Percentiles rank a stretch among this genome's conserved stretches.
Conservation (phyloP, 2,888 invertebrate genomes). For the Tetranychus truncatus region DNA sequence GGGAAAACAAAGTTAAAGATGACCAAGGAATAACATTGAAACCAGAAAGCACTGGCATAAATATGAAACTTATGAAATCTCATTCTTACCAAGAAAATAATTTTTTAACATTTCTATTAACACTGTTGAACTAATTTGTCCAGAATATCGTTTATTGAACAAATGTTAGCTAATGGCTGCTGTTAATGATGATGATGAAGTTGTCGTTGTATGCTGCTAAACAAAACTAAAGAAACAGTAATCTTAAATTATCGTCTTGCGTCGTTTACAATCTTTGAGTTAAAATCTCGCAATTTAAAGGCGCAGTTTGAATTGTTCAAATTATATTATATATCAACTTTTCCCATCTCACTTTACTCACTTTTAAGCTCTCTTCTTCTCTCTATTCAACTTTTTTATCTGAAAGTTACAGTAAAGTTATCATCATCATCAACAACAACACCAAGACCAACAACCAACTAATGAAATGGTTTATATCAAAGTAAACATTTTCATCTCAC, state of each 20-base stretch:
- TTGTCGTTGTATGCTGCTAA: neutral
- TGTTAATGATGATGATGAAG: neutral
- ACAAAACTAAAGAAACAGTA: neutral
- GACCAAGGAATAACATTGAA: neutral
- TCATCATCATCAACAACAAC: constrained; percentile 1
- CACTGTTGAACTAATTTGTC: neutral
- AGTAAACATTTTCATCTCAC: neutral
- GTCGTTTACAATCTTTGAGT: neutral
- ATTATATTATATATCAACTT: neutral
- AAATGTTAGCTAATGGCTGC: too few relatives aligned
- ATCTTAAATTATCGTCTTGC: neutral
- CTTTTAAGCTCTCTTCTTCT: neutral
- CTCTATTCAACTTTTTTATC: too few relatives aligned
- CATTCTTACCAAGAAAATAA: neutral
- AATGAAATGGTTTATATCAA: neutral
- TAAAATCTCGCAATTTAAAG: neutral
- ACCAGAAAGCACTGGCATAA: neutral
- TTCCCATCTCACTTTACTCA: neutral
- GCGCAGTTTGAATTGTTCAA: neutral
- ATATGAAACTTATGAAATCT: neutral
- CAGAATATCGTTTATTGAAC: too few relatives aligned
- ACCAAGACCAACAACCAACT: neutral
- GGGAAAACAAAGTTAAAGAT: neutral
- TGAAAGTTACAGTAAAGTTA: neutral
- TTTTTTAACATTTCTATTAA: neutral